phyloP scores from a whole-genome alignment of 1,140 invertebrate species.

The Campoletis sonorensis region DNA sequence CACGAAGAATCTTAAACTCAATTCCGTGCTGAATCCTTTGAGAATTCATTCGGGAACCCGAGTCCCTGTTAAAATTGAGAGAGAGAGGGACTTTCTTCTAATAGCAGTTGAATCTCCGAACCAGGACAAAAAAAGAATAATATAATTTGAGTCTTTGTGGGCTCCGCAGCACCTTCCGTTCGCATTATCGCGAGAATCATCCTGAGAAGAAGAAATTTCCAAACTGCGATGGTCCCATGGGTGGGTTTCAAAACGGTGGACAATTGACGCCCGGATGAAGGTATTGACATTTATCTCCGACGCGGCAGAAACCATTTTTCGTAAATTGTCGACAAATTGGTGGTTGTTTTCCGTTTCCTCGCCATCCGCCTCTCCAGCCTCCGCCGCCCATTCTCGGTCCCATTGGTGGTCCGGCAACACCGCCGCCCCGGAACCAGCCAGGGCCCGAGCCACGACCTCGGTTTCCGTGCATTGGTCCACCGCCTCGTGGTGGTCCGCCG shows the following conservation, averaged over 20 bases:
- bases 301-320: slow-evolving; percentile 85
- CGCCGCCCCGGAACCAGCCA: slow-evolving; percentile 69
- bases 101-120: background rate
- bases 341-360: slow-evolving; percentile 74
- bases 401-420: slow-evolving; percentile 58
- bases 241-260: slow-evolving; percentile 71
- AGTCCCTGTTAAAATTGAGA: background rate
- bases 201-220: slow-evolving; percentile 10
- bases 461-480: slow-evolving; percentile 76
- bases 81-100: background rate
- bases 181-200: background rate
- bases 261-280: slow-evolving; percentile 85
- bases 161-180: background rate
- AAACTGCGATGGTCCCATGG: slow-evolving; percentile 22
- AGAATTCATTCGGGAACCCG: no score
- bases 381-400: slow-evolving; percentile 75
- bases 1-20: background rate
- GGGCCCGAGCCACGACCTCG: slow-evolving; percentile 72
- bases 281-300: slow-evolving; percentile 87
- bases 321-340: slow-evolving; percentile 85
- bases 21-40: background rate
- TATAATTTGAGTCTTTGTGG: background rate
- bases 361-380: slow-evolving; percentile 73
- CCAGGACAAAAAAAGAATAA: background rate
- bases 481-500: slow-evolving; percentile 70